Conservation (phyloP, 2,797 vertebrate species). For the Pagetopsis macropterus region DNA sequence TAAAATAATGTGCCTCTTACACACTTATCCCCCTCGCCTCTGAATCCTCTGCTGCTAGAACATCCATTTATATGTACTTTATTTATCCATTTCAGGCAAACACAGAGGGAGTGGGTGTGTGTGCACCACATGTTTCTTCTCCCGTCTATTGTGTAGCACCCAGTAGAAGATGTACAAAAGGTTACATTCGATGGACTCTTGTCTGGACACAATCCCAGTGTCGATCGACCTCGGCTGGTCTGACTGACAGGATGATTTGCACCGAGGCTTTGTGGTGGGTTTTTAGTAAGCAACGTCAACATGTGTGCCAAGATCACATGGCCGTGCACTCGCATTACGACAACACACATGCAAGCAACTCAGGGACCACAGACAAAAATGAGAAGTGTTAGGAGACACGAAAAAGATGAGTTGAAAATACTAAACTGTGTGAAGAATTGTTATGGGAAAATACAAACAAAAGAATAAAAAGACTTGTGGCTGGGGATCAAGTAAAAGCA, state of each 20-base stretch:
- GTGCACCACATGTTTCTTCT: not conserved
- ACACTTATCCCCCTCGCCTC: not conserved
- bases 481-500: constrained; percentile 30
- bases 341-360: not conserved
- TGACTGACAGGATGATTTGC: constrained; percentile 45
- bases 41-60: constrained; percentile 7
- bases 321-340: not conserved
- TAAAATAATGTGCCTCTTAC: constrained; percentile 29
- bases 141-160: not conserved
- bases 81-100: constrained; percentile 29
- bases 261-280: constrained; percentile 13
- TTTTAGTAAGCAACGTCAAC: constrained; percentile 6
- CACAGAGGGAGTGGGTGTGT: constrained; percentile 13
- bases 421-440: not conserved
- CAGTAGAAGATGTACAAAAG: constrained; percentile 12
- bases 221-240: constrained; percentile 4
- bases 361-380: constrained; percentile 1
- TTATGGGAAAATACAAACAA: constrained; percentile 38
- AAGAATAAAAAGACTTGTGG: constrained; percentile 34
- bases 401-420: constrained; percentile 6
- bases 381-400: not conserved
- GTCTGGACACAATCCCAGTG: constrained; percentile 19
- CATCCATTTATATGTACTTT: constrained; percentile 7
- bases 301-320: constrained; percentile 34
- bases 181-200: constrained; percentile 11